Base-by-base conservation (phyloP, 2,113 vertebrate species). In the Lipotes vexillifer region DNA sequence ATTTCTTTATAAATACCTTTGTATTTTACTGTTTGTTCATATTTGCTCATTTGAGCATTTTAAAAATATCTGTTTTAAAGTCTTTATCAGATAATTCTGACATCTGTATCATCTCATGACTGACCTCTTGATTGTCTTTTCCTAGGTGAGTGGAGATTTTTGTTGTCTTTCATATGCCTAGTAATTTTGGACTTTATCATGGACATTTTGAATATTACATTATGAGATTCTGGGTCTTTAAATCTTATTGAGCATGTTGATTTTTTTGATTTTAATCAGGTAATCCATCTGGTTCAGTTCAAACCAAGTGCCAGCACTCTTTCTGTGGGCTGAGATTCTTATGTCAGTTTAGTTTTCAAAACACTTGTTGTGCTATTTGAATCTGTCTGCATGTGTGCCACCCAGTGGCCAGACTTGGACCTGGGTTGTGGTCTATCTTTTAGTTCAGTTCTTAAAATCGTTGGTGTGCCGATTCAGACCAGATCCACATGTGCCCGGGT, bases 21-120 rank as follows among this genome's bases (percentile, higher is more conserved):
- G 10, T n/a, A 14, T 84, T 91, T 90, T 83, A 75, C 27, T 90
- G 17, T 82, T 87, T 92, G 4, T 71, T 96, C 33, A 85, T 77
- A 59, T 66, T 89, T 91, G 38, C 15, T 97, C 57, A 92, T 65
- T 91, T 90, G 61, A 80, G 29, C 46, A 88, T 80, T 95, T 74
- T 15, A 80, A 20, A 91, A 74, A 68, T 7, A 75, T 41, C 23
- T 88, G 36, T 31, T 68, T 93, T 87, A 74, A 87, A 65, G 8
- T 52, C 21, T 86, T 82, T 83, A 83, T 96, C 66, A 69, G 25
- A 25, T 66, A 95, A 85, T 88, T 55, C 13, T 66, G 81, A 93
- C 83, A 61, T 74, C 23, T 29, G 23, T 93, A 61, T 75, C 13
- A 93, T 81, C 63, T 44, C 20, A 83, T 36, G 15, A 80, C 3